A percentile compares a stretch with the other conserved stretches of the same genome.
phyloP scores from a whole-genome alignment of 1,140 invertebrate genomes.

The Procambarus virginalis region DNA sequence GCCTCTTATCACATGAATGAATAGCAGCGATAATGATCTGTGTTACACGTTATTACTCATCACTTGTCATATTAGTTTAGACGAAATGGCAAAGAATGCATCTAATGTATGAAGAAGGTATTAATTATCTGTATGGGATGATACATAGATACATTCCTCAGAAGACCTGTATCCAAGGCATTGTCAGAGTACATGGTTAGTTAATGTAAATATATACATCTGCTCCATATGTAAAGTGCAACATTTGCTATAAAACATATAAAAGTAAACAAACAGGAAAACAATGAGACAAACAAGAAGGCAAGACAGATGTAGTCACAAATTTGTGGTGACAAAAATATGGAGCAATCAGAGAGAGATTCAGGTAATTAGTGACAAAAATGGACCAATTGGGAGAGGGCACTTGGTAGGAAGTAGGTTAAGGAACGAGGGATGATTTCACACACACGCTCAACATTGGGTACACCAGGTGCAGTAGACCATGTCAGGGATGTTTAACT shows the following conservation, averaged over 20 bases:
- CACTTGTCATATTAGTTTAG: slow-evolving; percentile 44
- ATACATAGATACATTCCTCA: slow-evolving; percentile 11
- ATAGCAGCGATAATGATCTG: slow-evolving; percentile 50
- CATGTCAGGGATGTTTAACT: slow-evolving; percentile 26
- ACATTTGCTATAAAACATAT: slow-evolving; percentile 39
- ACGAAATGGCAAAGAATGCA: slow-evolving; percentile 48
- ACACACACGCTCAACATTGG: slow-evolving; percentile 44
- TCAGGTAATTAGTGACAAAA: slow-evolving; percentile 30
- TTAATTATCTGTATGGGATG: slow-evolving; percentile 38
- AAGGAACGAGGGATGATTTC: slow-evolving; percentile 33
- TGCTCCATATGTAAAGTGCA: slow-evolving; percentile 22
- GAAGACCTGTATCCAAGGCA: slow-evolving; percentile 27
- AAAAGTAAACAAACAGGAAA: slow-evolving; percentile 45
- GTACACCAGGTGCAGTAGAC: slow-evolving; percentile 15
- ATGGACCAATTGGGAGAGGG: slow-evolving; percentile 29
- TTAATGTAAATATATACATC: slow-evolving; percentile 8
- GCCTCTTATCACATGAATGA: slow-evolving; percentile 34
- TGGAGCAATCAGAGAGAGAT: slow-evolving; percentile 44
- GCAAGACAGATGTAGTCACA: slow-evolving; percentile 34
- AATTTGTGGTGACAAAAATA: slow-evolving; percentile 16
- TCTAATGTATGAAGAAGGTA: slow-evolving; percentile 55
- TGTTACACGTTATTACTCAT: slow-evolving; percentile 54
- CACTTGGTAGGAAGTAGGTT: slow-evolving; percentile 17
- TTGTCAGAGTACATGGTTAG: slow-evolving; percentile 27
- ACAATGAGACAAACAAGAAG: slow-evolving; percentile 63